Conservation (phyloP, 2,888 invertebrate species). For the Brassicogethes aeneus region DNA sequence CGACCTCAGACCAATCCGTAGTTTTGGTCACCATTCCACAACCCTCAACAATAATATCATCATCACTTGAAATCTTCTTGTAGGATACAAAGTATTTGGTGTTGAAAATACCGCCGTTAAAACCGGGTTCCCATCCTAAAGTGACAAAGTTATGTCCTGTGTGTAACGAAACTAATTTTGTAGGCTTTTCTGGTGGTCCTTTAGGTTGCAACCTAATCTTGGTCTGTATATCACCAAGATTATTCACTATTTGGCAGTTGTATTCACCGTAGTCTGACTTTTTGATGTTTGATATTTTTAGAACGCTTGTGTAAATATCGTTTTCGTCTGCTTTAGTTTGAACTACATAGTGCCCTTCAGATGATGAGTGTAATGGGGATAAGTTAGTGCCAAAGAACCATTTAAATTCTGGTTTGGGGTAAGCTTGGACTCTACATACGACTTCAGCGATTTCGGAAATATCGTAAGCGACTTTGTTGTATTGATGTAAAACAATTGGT, state of each 20-base stretch:
- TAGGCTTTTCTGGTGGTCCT: conserved; percentile 79
- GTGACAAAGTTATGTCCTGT: conserved; percentile 73
- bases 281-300: conserved; percentile 64
- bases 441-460: conserved; percentile 77
- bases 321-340: conserved; percentile 73
- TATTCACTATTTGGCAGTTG: conserved; percentile 79
- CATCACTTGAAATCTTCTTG: conserved; percentile 55
- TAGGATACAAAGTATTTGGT: conserved; percentile 85
- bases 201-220: conserved; percentile 76
- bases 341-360: conserved; percentile 79
- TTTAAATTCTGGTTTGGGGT: conserved; percentile 86
- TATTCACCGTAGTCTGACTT: conserved; percentile 88
- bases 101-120: conserved; percentile 79
- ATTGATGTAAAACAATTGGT: conserved; percentile 77
- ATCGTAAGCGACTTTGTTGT: conserved; percentile 84
- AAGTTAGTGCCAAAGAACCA: conserved; percentile 77
- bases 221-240: conserved; percentile 65
- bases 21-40: conserved; percentile 51
- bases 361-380: conserved; percentile 66
- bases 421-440: conserved; percentile 81
- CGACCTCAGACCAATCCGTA: conserved; percentile 72
- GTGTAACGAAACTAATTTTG: conserved; percentile 59
- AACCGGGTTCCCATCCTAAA: conserved; percentile 80
- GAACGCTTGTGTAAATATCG: conserved; percentile 75
- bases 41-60: conserved; percentile 53